These are phyloP conservation scores for Chaetodon trifascialis DNA, from an alignment of 2,113 vertebrate genomes.

Conservation along the genomic window DNA sequence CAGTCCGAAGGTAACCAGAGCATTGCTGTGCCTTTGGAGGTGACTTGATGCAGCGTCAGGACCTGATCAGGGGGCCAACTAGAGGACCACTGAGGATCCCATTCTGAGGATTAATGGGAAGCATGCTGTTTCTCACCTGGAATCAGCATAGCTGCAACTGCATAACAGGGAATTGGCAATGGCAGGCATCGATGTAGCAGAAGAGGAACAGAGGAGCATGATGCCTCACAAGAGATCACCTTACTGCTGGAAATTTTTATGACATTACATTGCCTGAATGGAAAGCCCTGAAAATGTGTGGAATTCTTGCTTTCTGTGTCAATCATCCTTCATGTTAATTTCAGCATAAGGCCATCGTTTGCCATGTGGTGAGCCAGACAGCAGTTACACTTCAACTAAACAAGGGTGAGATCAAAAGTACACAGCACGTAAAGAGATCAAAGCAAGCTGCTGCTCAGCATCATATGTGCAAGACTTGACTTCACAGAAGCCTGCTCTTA, in stretches of 20 bases:
- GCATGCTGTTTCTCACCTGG: slow-evolving; percentile 51
- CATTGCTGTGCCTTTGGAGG: slow-evolving; percentile 14
- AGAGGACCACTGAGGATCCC: slow-evolving; percentile 15
- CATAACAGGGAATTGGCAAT: slow-evolving; percentile 21
- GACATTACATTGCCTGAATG: slow-evolving; percentile 31
- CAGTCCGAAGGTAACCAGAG: slow-evolving; percentile 38
- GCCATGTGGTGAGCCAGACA: slow-evolving; percentile 42
- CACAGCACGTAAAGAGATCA: slow-evolving; percentile 54
- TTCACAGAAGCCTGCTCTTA: slow-evolving; percentile 28
- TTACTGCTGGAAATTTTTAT: slow-evolving; percentile 11
- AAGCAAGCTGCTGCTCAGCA: background rate
- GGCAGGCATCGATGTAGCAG: slow-evolving; percentile 30
- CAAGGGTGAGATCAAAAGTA: slow-evolving; percentile 48
- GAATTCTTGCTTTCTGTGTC: slow-evolving; percentile 44
- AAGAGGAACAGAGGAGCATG: slow-evolving; percentile 23
- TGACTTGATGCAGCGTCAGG: slow-evolving; percentile 26
- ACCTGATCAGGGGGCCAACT: slow-evolving; percentile 7
- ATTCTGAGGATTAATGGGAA: slow-evolving; percentile 57
- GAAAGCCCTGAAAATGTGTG: slow-evolving; percentile 23
- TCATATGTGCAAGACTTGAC: slow-evolving; percentile 30
- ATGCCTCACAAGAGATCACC: slow-evolving; percentile 17
- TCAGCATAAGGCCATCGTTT: slow-evolving; percentile 47
- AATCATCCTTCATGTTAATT: slow-evolving; percentile 44
- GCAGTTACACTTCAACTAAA: slow-evolving; percentile 44
- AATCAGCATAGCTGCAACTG: slow-evolving; percentile 21